These are phyloP conservation scores for Erinaceus europaeus DNA, from an alignment of 2,113 vertebrate genomes.

Conservation along the genomic window DNA sequence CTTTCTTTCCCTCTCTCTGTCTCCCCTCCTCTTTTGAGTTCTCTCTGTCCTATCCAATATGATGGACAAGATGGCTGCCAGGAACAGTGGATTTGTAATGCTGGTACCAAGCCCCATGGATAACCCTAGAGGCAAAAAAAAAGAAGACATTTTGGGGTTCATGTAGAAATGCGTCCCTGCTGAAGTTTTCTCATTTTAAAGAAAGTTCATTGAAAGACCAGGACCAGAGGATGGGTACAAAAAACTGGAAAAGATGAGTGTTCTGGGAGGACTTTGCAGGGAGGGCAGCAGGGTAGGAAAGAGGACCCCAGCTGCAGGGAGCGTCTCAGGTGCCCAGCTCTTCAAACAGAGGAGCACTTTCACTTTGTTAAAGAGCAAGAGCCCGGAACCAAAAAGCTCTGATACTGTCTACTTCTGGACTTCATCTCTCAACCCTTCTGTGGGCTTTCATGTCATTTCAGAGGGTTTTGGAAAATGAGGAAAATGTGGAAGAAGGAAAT, in stretches of 20 bases:
- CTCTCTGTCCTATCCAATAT: too few species aligned
- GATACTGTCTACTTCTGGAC: background rate
- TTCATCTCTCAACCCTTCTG: conserved; percentile 60
- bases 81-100: too few species aligned
- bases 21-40: too few species aligned
- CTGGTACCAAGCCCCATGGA: too few species aligned
- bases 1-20: too few species aligned
- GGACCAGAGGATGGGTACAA: too few species aligned
- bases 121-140: too few species aligned
- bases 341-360: background rate
- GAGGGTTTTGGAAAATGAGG: conserved; percentile 97
- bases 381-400: background rate
- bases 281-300: background rate
- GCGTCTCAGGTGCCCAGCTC: background rate
- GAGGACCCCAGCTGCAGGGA: background rate
- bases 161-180: background rate
- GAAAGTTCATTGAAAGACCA: background rate
- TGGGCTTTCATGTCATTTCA: conserved; percentile 77
- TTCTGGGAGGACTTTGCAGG: background rate
- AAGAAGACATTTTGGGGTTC: background rate
- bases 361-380: background rate
- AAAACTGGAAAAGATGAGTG: background rate
- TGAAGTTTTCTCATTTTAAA: background rate
- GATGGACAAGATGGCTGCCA: too few species aligned
- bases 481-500: conserved; percentile 94